Conservation (phyloP, 2,797 vertebrate species). For the Chelidonichthys spinosus region DNA sequence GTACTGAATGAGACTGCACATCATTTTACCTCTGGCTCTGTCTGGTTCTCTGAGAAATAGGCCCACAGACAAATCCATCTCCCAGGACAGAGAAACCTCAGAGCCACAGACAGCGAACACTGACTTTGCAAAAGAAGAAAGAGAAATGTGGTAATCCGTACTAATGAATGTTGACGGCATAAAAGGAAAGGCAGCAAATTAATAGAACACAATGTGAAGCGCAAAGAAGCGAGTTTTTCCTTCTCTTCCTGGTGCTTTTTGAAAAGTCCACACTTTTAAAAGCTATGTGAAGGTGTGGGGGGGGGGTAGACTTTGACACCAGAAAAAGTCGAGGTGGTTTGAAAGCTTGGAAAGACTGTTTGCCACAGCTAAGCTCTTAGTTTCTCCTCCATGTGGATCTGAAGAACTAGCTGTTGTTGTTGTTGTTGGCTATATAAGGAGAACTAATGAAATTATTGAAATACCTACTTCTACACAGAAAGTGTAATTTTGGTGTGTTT, state of each 20-base stretch:
- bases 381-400: slow-evolving; percentile 24
- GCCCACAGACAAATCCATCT: slow-evolving; percentile 28
- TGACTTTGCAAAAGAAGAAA: not conserved
- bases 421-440: slow-evolving; percentile 14
- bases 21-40: slow-evolving; percentile 30
- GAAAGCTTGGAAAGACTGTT: slow-evolving; percentile 38
- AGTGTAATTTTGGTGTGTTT: not conserved
- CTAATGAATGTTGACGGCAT: slow-evolving; percentile 29
- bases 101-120: slow-evolving; percentile 11
- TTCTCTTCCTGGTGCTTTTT: slow-evolving; percentile 6
- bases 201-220: not conserved
- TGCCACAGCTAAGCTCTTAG: slow-evolving; percentile 30
- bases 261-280: slow-evolving; percentile 28
- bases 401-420: slow-evolving; percentile 16
- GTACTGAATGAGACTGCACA: slow-evolving; percentile 26
- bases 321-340: slow-evolving; percentile 17
- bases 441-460: slow-evolving; percentile 9
- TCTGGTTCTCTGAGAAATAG: slow-evolving; percentile 23
- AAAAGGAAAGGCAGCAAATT: slow-evolving; percentile 10
- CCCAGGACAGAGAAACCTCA: slow-evolving; percentile 15
- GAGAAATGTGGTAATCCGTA: slow-evolving; percentile 28
- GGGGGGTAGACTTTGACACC: slow-evolving; percentile 27
- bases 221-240: not conserved
- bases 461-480: slow-evolving; percentile 2
- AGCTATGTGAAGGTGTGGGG: slow-evolving; percentile 20